Evolutionary conservation across 2,888 invertebrate species (phyloP), one percentile per base, ranked within the genome.

Genomic region (Scaptodrosophila latifasciaeformis): DNA sequence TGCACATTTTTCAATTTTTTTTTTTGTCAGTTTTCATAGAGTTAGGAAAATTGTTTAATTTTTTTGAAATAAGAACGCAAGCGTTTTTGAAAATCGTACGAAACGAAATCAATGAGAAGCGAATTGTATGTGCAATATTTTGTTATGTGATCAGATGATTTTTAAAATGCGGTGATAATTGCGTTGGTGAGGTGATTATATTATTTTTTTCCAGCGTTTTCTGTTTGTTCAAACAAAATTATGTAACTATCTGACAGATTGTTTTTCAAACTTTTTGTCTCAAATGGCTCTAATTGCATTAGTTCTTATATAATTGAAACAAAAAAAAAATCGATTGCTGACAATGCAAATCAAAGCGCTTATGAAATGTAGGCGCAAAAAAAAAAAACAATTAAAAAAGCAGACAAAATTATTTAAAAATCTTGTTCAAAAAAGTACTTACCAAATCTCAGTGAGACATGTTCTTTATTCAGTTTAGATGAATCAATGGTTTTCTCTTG

Each of bases 281-380:
- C 62, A 65, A 69, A 69, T 74, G 69, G 81, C 79, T 80, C 67
- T 80, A 80, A 79, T 80, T 80, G 78, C 77, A 69, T 70, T 78
- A 62, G 7, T 17, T 49, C n/a, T n/a, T 42, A 58, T 30, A 30
- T 12, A 30, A 30, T 0, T 34, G 15, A 34, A 74, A 59, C 17
- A 62, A 69, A 34, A 18, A 59, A 54, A 54, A n/a, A 40, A 31
- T 45, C 29, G 40, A 54, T 35, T 51, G 21, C 61, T 69, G 55
- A n/a, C n/a, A n/a, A n/a, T n/a, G n/a, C n/a, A n/a, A n/a, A n/a
- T n/a, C n/a, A n/a, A 67, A 72, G 67, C 72, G 54, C 53, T n/a
- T 54, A 37, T 49, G 34, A 15, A 54, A 65, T 62, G 53, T 57
- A 45, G 29, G 64, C 67, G 62, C 65, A 54, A 62, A 62, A 39